phyloP scores from a whole-genome alignment of 1,140 invertebrate genomes.

The Aphelinus atriplicis region DNA sequence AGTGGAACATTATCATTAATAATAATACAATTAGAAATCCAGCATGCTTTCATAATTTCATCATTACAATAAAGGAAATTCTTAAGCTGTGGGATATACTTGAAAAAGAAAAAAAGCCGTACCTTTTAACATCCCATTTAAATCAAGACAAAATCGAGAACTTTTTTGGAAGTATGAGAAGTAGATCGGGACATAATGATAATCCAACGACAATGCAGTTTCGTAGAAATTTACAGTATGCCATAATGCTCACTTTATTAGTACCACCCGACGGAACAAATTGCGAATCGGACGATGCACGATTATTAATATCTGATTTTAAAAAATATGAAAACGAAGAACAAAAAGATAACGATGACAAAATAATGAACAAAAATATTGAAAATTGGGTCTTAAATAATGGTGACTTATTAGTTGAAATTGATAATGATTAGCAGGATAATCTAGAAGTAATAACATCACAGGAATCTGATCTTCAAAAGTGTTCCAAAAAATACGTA shows the following conservation, averaged over 20 bases:
- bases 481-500: background rate
- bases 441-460: background rate
- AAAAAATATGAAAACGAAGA: background rate
- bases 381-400: no score
- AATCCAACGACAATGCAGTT: no score
- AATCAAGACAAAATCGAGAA: no score
- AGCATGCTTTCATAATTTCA: conserved; percentile 2
- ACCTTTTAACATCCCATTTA: conserved; percentile 14
- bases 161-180: no score
- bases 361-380: no score
- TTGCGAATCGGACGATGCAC: background rate
- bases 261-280: conserved; percentile 7
- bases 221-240: no score
- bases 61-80: conserved; percentile 10
- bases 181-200: no score
- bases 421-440: no score
- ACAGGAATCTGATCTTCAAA: background rate
- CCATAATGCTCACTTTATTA: background rate
- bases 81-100: background rate
- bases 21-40: background rate
- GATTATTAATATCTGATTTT: conserved; percentile 7
- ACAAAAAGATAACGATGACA: background rate
- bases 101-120: background rate
- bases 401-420: no score
- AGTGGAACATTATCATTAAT: background rate